Percentiles rank a stretch among this genome's conserved stretches.
phyloP scores from a whole-genome alignment of 1,140 invertebrate species.

The Brachionus plicatilis region DNA sequence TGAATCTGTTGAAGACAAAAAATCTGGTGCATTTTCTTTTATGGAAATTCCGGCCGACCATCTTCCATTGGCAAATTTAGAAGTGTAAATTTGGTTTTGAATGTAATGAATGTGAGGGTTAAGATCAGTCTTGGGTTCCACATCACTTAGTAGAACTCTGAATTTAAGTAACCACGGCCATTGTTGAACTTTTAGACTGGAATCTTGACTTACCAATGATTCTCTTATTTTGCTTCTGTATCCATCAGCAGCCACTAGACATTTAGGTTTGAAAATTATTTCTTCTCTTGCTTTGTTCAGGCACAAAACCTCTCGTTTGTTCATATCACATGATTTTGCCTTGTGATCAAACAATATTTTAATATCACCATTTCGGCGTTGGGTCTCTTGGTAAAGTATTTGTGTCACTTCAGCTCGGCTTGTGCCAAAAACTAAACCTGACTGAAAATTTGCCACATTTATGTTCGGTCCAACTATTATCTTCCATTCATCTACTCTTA shows the following conservation, averaged over 20 bases:
- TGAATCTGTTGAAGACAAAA: neutral
- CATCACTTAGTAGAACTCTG: neutral
- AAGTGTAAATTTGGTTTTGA: constrained; percentile 11
- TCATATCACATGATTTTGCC: neutral
- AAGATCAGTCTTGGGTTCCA: neutral
- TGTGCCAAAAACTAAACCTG: neutral
- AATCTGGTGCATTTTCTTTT: neutral
- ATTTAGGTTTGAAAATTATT: neutral
- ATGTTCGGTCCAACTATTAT: constrained; percentile 3
- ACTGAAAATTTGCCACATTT: constrained; percentile 21
- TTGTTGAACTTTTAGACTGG: neutral
- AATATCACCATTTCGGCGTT: neutral
- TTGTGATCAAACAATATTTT: constrained; percentile 9
- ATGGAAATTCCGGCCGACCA: neutral
- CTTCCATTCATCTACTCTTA: constrained; percentile 12
- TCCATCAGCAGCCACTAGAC: neutral
- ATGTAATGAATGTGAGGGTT: constrained; percentile 12
- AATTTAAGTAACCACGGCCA: neutral
- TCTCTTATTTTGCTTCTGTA: neutral
- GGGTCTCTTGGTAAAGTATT: neutral
- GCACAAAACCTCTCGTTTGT: neutral
- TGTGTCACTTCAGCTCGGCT: constrained; percentile 25
- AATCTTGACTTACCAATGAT: neutral
- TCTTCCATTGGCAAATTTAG: neutral
- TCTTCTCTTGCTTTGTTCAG: neutral